These are phyloP conservation scores for Carlito syrichta DNA, from an alignment of 2,113 vertebrate genomes.

Conservation along the genomic window DNA sequence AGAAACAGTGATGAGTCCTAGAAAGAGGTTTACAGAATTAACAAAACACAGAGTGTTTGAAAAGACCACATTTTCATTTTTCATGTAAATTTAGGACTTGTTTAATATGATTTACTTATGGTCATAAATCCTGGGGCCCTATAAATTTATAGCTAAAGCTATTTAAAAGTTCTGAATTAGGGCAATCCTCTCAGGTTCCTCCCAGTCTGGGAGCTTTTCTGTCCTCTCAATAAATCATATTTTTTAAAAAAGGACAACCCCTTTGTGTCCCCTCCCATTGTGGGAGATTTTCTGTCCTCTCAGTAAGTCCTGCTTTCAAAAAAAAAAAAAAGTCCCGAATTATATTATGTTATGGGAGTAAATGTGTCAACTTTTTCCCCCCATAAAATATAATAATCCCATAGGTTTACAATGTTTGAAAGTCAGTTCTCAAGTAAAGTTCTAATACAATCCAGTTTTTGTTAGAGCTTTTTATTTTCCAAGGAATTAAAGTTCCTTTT, in stretches of 20 bases:
- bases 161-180: not conserved
- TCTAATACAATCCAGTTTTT: not conserved
- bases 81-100: not conserved
- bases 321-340: too few species aligned
- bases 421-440: too few species aligned
- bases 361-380: not conserved
- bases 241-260: too few species aligned
- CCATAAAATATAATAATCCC: not conserved
- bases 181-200: too few species aligned
- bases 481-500: not conserved
- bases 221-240: too few species aligned
- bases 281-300: too few species aligned
- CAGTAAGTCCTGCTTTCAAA: too few species aligned
- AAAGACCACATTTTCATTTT: not conserved
- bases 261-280: too few species aligned
- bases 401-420: not conserved
- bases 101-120: not conserved
- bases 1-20: conserved; percentile 92
- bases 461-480: not conserved
- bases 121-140: not conserved
- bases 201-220: too few species aligned
- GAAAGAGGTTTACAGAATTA: conserved; percentile 4
- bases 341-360: not conserved
- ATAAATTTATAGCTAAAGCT: not conserved
- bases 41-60: not conserved